phyloP scores from a whole-genome alignment of 1,140 invertebrate genomes.

The Choristoneura fumiferana region DNA sequence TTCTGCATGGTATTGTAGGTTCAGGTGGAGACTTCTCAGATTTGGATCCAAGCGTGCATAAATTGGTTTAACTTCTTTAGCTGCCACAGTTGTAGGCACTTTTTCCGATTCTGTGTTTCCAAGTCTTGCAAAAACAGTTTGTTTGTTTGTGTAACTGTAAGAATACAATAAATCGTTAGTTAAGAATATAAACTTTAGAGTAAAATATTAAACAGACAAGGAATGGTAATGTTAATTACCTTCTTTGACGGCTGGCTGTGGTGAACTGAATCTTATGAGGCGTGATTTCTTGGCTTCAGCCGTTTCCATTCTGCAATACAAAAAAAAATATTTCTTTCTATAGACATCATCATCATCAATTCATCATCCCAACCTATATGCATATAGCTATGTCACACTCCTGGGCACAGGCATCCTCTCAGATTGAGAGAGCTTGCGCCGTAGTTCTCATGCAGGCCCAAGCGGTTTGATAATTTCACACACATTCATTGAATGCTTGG shows the following conservation, averaged over 20 bases:
- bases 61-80: constrained; percentile 48
- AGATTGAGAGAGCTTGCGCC: too few species aligned
- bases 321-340: constrained; percentile 1
- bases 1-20: constrained; percentile 45
- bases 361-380: too few species aligned
- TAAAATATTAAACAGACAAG: constrained; percentile 17
- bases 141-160: constrained; percentile 43
- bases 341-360: too few species aligned
- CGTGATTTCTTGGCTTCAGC: constrained; percentile 51
- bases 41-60: constrained; percentile 64
- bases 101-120: constrained; percentile 46
- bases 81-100: constrained; percentile 4
- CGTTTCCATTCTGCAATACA: constrained; percentile 27
- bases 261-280: constrained; percentile 50
- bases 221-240: constrained; percentile 32
- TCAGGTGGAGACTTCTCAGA: constrained; percentile 25
- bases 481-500: too few species aligned
- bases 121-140: constrained; percentile 60
- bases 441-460: too few species aligned
- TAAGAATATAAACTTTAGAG: neutral
- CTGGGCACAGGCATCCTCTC: too few species aligned
- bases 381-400: too few species aligned
- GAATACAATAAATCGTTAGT: constrained; percentile 12
- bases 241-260: constrained; percentile 38
- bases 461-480: constrained; percentile 22